Conservation (phyloP, 2,797 vertebrate species). For the Danio kyathit region DNA sequence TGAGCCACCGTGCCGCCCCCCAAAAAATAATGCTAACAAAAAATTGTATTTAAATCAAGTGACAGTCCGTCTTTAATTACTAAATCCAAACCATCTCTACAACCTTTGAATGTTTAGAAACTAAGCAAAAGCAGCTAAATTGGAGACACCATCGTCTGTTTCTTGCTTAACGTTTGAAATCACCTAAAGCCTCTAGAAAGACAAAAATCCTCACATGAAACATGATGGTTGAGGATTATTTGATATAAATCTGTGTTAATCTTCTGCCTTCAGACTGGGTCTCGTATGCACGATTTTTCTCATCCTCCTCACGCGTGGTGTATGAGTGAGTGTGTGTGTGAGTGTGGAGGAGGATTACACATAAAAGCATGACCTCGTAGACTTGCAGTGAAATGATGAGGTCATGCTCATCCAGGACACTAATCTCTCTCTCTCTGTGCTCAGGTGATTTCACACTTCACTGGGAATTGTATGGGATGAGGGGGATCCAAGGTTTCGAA, state of each 20-base stretch:
- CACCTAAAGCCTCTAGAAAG: background rate
- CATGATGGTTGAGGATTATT: background rate
- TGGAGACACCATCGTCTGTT: background rate
- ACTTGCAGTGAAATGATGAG: slow-evolving; percentile 32
- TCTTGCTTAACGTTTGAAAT: slow-evolving; percentile 15
- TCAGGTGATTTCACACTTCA: background rate
- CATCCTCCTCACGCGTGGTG: slow-evolving; percentile 24
- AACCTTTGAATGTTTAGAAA: too few species aligned
- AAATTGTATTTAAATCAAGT: too few species aligned
- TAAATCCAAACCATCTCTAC: too few species aligned
- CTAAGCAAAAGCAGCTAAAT: background rate
- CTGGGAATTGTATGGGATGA: background rate
- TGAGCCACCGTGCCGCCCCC: too few species aligned
- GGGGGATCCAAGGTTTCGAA: background rate
- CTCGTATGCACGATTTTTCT: background rate
- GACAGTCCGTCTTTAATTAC: too few species aligned
- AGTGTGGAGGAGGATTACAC: slow-evolving; percentile 38
- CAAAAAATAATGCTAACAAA: too few species aligned
- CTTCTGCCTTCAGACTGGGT: background rate
- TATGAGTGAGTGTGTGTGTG: background rate
- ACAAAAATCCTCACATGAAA: background rate
- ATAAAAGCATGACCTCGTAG: slow-evolving; percentile 32
- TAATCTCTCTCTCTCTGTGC: background rate
- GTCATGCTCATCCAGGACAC: slow-evolving; percentile 36
- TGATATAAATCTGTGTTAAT: slow-evolving; percentile 30